Evolutionary conservation across 2,888 invertebrate species (phyloP).

Genomic region (Eilema caniola): DNA sequence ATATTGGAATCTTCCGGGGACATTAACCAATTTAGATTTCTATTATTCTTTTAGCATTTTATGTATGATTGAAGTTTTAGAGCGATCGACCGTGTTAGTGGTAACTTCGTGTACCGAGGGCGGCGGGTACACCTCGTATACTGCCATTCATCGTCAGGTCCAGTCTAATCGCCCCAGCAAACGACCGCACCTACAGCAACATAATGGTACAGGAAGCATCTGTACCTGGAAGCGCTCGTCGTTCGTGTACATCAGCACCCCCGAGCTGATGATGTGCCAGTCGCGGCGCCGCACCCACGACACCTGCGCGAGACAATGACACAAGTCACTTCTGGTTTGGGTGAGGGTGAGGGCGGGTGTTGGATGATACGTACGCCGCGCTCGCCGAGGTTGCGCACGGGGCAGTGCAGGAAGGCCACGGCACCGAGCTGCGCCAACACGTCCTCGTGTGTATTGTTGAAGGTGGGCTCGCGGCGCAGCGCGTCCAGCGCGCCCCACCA

Average conservation of each 20-base stretch:
- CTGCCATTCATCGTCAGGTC: no score
- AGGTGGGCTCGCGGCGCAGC: constrained; percentile 78
- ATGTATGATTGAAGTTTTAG: background rate
- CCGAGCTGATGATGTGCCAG: constrained; percentile 97
- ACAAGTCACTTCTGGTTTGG: constrained; percentile 85
- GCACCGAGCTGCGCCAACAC: constrained; percentile 92
- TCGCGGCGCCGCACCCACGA: constrained; percentile 97
- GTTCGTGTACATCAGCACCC: constrained; percentile 96
- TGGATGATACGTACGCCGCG: constrained; percentile 86
- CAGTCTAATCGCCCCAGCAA: no score
- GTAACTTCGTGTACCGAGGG: no score
- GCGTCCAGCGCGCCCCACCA: constrained; percentile 86
- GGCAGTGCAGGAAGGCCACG: constrained; percentile 93
- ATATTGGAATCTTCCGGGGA: no score
- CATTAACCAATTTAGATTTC: no score
- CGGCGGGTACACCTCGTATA: no score
- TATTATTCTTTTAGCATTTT: no score
- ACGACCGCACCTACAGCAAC: background rate
- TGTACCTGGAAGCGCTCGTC: constrained; percentile 92
- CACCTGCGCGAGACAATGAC: constrained; percentile 87
- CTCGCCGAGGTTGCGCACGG: constrained; percentile 92
- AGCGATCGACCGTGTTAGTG: no score
- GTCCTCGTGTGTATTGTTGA: constrained; percentile 92
- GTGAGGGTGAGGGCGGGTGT: background rate
- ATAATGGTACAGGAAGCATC: background rate